phyloP scores from a whole-genome alignment of 2,888 invertebrate genomes.

The Pyrrhia umbra region DNA sequence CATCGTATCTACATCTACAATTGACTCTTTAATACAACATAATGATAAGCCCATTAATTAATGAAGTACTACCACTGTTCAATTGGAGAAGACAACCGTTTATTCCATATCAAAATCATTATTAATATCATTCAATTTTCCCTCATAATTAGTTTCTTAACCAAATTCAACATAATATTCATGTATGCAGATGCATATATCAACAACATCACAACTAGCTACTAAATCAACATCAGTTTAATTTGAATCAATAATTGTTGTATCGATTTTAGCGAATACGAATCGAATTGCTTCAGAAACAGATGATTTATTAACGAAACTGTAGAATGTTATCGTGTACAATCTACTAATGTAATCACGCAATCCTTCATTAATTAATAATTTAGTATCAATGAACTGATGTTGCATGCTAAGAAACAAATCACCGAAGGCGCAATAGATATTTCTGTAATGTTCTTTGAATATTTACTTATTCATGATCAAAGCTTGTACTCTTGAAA shows the following conservation, averaged over 20 bases:
- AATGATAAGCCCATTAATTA: too few relatives aligned
- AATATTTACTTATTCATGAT: too few relatives aligned
- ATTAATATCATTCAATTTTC: too few relatives aligned
- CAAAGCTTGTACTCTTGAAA: too few relatives aligned
- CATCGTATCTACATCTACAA: too few relatives aligned
- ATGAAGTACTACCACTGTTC: too few relatives aligned
- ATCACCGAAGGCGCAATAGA: conserved; percentile 11
- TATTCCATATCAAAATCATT: too few relatives aligned
- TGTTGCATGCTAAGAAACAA: conserved; percentile 52
- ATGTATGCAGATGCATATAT: background rate
- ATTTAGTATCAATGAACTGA: conserved; percentile 50
- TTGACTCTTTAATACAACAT: too few relatives aligned
- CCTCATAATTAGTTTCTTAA: background rate
- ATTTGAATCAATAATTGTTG: background rate
- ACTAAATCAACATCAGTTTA: conserved; percentile 11
- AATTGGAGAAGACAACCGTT: too few relatives aligned
- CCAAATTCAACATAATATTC: background rate
- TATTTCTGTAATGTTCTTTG: conserved; percentile 13
- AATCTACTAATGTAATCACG: conserved; percentile 30
- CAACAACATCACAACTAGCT: background rate
- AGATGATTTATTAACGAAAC: conserved; percentile 38
- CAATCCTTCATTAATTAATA: conserved; percentile 36
- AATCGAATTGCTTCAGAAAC: conserved; percentile 19
- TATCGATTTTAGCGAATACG: background rate
- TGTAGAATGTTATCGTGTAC: conserved; percentile 16